A percentile compares a stretch with the other conserved stretches of the same genome.
These are phyloP conservation scores for Psammodynastes pulverulentus DNA, from an alignment of 2,113 vertebrate genomes.

Conservation along the genomic window DNA sequence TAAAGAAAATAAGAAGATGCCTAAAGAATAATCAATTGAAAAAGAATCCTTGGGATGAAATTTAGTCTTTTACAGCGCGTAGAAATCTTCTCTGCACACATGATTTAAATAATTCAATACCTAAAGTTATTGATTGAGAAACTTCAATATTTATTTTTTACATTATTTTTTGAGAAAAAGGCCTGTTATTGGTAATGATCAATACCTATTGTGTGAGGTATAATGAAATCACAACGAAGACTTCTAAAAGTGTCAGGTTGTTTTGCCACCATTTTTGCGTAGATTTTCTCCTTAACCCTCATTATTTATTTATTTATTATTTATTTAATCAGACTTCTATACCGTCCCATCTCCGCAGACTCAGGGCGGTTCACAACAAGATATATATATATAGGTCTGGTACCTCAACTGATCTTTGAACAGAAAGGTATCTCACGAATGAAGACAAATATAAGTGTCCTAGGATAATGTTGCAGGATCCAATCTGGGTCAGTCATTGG, in stretches of 20 bases:
- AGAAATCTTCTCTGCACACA: not conserved
- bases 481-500: no score
- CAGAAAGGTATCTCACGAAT: not conserved
- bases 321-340: no score
- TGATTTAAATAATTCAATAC: constrained; percentile 19
- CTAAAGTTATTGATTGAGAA: not conserved
- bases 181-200: not conserved
- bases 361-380: no score
- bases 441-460: no score
- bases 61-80: not conserved
- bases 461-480: no score
- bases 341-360: no score
- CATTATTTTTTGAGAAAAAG: not conserved
- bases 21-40: not conserved
- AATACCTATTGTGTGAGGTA: not conserved
- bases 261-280: not conserved
- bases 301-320: no score
- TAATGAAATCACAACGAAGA: not conserved
- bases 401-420: not conserved
- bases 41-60: not conserved
- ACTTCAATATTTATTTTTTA: not conserved
- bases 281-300: not conserved
- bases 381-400: no score
- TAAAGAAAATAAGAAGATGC: not conserved
- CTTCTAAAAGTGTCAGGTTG: not conserved